These are phyloP conservation scores for Halocynthia aurantium DNA, from an alignment of 23 tunicate species.

Conservation along the genomic window DNA sequence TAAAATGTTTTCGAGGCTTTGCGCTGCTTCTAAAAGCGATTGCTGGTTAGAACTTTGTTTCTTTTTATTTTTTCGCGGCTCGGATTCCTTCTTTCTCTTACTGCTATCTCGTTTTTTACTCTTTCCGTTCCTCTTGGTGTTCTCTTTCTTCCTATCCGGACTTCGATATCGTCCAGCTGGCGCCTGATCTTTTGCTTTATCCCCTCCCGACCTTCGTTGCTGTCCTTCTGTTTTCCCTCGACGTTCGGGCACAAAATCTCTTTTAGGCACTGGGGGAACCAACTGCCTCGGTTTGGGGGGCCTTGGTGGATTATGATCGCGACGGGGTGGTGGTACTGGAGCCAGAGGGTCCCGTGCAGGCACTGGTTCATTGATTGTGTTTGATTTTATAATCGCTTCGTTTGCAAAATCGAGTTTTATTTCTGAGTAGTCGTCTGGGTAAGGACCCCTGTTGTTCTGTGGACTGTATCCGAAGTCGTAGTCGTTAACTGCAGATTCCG, in stretches of 20 bases:
- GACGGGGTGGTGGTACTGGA: neutral
- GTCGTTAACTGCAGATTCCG: too few species aligned
- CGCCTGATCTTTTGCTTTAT: neutral
- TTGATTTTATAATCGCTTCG: conserved; percentile 25
- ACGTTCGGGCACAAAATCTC: neutral
- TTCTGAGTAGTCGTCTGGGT: neutral
- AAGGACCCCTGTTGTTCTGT: too few species aligned
- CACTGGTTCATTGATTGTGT: neutral
- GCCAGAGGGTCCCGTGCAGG: neutral
- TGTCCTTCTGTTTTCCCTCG: neutral
- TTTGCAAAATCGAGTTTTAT: conserved; percentile 13
- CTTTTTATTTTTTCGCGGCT: too few species aligned
- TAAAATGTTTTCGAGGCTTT: conserved; percentile 4
- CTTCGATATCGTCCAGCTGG: neutral
- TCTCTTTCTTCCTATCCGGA: neutral
- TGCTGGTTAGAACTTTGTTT: neutral
- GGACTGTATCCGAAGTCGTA: too few species aligned
- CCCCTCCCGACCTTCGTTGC: neutral
- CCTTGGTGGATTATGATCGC: neutral
- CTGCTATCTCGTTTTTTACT: neutral
- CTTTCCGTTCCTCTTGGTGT: neutral
- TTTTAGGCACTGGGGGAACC: neutral
- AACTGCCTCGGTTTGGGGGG: neutral
- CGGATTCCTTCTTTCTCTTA: too few species aligned
- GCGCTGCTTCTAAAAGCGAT: conserved; percentile 13